Conservation (phyloP, 2,888 invertebrate species). For the Drosophila vallismaia region DNA sequence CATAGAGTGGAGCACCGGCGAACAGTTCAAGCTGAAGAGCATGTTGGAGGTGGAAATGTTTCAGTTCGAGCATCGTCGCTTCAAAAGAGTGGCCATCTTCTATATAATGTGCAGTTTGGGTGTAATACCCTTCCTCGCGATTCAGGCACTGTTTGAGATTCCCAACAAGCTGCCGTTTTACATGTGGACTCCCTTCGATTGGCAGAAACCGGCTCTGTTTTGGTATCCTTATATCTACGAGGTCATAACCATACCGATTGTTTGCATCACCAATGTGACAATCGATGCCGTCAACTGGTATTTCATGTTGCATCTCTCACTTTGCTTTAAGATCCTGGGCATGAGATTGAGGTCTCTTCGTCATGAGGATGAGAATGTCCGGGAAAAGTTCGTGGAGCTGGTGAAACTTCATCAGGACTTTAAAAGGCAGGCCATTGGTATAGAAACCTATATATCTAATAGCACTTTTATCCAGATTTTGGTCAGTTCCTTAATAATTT, state of each 20-base stretch:
- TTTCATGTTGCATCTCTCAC: slow-evolving; percentile 53
- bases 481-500: slow-evolving; percentile 50
- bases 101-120: slow-evolving; percentile 47
- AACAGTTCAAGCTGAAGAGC: slow-evolving; percentile 20
- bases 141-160: slow-evolving; percentile 36
- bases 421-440: slow-evolving; percentile 28
- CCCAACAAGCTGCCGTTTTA: slow-evolving; percentile 53
- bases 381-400: slow-evolving; percentile 27
- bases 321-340: slow-evolving; percentile 51
- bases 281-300: slow-evolving; percentile 57
- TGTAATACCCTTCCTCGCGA: slow-evolving; percentile 28
- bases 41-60: slow-evolving; percentile 44
- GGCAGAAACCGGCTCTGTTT: slow-evolving; percentile 21
- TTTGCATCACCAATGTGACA: slow-evolving; percentile 41
- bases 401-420: slow-evolving; percentile 46
- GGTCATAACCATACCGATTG: slow-evolving; percentile 22
- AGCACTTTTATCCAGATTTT: slow-evolving; percentile 50
- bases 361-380: slow-evolving; percentile 18
- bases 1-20: slow-evolving; percentile 44
- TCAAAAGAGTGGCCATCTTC: slow-evolving; percentile 3
- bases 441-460: slow-evolving; percentile 46
- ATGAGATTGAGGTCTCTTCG: slow-evolving; percentile 34
- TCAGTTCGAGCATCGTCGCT: slow-evolving; percentile 41
- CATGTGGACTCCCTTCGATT: slow-evolving; percentile 58
- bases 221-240: slow-evolving; percentile 49